Evolutionary conservation across 30 jellyfish, hydroid and myxozoan species (phyloP).

Genomic region (Aurelia aurita): DNA sequence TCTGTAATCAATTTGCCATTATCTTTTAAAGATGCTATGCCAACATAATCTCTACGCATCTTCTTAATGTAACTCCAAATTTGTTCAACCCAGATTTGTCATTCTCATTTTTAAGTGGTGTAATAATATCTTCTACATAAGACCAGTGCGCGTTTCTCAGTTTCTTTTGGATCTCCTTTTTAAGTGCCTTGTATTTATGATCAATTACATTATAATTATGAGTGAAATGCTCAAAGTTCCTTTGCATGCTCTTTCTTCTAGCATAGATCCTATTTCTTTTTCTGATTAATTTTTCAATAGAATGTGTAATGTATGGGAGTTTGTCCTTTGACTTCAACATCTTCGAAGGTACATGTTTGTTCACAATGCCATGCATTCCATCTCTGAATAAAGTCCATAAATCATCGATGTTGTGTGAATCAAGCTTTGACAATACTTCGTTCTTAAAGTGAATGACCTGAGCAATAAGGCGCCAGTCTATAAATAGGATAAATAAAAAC

Average conservation of each 20-base stretch:
- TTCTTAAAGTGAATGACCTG: neutral
- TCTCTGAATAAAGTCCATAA: conserved; percentile 6
- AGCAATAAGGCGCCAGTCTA: too few species aligned
- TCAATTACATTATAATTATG: conserved; percentile 13
- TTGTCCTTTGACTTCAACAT: conserved; percentile 17
- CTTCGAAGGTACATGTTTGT: conserved; percentile 28
- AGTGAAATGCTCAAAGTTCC: conserved; percentile 19
- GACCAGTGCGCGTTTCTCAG: conserved; percentile 24
- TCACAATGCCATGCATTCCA: conserved; percentile 22
- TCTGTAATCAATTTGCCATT: conserved; percentile 21
- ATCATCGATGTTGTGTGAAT: neutral
- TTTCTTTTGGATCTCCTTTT: conserved; percentile 16
- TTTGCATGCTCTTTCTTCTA: conserved; percentile 20
- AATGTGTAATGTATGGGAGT: conserved; percentile 27
- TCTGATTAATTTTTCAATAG: conserved; percentile 14
- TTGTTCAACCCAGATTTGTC: neutral
- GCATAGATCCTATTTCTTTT: conserved; percentile 32
- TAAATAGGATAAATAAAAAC: too few species aligned
- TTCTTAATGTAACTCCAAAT: conserved; percentile 28
- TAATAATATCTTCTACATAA: conserved; percentile 1
- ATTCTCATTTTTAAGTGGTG: conserved; percentile 6
- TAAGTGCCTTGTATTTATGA: conserved; percentile 21
- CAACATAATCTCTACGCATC: conserved; percentile 6
- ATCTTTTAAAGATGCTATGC: neutral
- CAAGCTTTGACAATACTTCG: conserved; percentile 1